Evolutionary conservation across 35 echinoderm and acorn worm species (phyloP).

Genomic region (Stichopus chloronotus): DNA sequence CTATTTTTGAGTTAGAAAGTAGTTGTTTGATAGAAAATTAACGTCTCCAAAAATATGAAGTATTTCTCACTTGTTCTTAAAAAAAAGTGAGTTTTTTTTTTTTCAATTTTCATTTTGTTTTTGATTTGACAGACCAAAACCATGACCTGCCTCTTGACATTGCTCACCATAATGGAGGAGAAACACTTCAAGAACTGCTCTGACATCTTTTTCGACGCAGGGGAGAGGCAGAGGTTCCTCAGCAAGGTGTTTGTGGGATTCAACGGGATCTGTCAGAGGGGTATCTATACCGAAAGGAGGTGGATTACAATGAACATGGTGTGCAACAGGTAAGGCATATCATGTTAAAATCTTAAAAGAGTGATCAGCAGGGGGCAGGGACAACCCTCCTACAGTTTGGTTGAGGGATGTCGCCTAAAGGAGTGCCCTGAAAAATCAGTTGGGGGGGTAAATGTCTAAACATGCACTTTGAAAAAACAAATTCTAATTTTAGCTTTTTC

Average conservation of each 20-base stretch:
- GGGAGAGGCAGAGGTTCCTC: constrained; percentile 68
- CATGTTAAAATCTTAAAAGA: too few relatives aligned
- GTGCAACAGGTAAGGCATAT: constrained; percentile 65
- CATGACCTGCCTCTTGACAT: constrained; percentile 77
- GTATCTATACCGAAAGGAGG: constrained; percentile 65
- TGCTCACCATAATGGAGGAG: constrained; percentile 88
- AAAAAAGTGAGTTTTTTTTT: too few relatives aligned
- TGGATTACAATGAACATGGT: constrained; percentile 96
- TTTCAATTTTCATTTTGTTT: background rate
- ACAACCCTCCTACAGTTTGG: too few relatives aligned
- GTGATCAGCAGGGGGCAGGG: too few relatives aligned
- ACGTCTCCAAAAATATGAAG: too few relatives aligned
- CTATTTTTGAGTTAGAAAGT: too few relatives aligned
- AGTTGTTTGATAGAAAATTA: too few relatives aligned
- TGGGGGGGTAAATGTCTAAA: too few relatives aligned
- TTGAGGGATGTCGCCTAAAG: background rate
- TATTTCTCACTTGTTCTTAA: too few relatives aligned
- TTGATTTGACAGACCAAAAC: constrained; percentile 65
- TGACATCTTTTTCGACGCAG: constrained; percentile 41
- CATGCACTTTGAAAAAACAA: too few relatives aligned
- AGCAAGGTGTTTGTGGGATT: constrained; percentile 74
- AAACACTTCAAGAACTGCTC: constrained; percentile 65
- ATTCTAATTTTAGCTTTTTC: too few relatives aligned
- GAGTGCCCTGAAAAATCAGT: too few relatives aligned
- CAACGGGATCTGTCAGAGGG: constrained; percentile 53